Conservation (phyloP, 2,888 invertebrate genomes). For the Hydriomena furcata region DNA sequence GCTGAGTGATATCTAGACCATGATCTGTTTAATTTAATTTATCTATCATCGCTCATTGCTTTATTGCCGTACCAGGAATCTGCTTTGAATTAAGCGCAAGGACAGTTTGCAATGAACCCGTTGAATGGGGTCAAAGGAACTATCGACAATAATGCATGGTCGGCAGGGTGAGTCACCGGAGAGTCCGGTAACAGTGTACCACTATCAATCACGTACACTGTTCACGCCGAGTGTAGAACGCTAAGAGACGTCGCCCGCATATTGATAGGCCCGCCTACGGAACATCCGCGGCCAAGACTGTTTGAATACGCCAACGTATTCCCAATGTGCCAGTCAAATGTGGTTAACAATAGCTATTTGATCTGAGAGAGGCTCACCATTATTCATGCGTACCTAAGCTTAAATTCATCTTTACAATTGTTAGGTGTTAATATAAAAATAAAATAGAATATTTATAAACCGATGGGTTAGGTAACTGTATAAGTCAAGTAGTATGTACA, state of each 20-base stretch:
- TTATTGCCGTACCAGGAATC: constrained; percentile 69
- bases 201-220: constrained; percentile 65
- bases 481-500: constrained; percentile 31
- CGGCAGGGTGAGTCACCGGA: constrained; percentile 71
- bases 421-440: too few species aligned
- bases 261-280: constrained; percentile 67
- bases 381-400: constrained; percentile 29
- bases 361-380: constrained; percentile 33
- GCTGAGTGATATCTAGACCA: constrained; percentile 25
- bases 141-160: constrained; percentile 66
- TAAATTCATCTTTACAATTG: too few species aligned
- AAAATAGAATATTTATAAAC: too few species aligned
- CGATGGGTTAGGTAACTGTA: neutral
- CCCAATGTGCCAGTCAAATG: constrained; percentile 50
- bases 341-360: constrained; percentile 41
- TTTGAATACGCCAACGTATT: constrained; percentile 55
- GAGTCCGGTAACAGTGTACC: constrained; percentile 61
- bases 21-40: constrained; percentile 41
- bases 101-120: constrained; percentile 69
- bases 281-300: constrained; percentile 53
- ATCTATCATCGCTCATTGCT: constrained; percentile 45
- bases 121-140: constrained; percentile 77
- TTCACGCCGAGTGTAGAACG: constrained; percentile 67
- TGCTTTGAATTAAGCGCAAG: constrained; percentile 72
- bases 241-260: constrained; percentile 57